These are phyloP conservation scores for Oscheius sp. DNA, from an alignment of 1,140 invertebrate genomes.

Conservation along the genomic window DNA sequence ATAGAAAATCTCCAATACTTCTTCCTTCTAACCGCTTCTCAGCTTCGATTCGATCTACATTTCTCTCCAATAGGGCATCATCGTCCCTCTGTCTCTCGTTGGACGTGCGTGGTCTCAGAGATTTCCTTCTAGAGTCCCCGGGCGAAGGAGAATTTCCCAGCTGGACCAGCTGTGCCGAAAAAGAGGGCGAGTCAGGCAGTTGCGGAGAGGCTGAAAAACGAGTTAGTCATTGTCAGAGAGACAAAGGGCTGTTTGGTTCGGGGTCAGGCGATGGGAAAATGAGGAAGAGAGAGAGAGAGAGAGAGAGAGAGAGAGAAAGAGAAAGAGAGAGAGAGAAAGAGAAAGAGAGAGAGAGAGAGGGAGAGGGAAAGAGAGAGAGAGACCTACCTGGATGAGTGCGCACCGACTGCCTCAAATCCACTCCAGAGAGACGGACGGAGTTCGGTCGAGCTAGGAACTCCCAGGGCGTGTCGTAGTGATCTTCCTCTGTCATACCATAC, in stretches of 20 bases:
- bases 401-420: slow-evolving; percentile 6
- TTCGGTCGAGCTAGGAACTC: slow-evolving; percentile 28
- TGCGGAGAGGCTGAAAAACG: background rate
- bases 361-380: background rate
- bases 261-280: too few relatives aligned
- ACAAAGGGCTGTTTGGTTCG: too few relatives aligned
- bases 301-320: background rate
- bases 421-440: slow-evolving; percentile 23
- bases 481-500: slow-evolving; percentile 23
- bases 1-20: slow-evolving; percentile 12
- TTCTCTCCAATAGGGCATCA: slow-evolving; percentile 6
- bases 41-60: slow-evolving; percentile 28
- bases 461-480: slow-evolving; percentile 40
- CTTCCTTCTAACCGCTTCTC: slow-evolving; percentile 23
- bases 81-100: background rate
- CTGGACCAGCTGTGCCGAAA: slow-evolving; percentile 7
- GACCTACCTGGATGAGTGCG: background rate
- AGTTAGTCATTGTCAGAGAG: too few relatives aligned
- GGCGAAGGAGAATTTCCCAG: slow-evolving; percentile 4
- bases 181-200: slow-evolving; percentile 3
- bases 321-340: background rate
- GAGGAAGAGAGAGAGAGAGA: background rate
- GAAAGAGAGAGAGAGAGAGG: background rate
- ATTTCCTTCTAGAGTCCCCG: slow-evolving; percentile 12
- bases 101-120: background rate